Evolutionary conservation across 2,888 invertebrate genomes (phyloP).

Genomic region (Dendrolimus pini): DNA sequence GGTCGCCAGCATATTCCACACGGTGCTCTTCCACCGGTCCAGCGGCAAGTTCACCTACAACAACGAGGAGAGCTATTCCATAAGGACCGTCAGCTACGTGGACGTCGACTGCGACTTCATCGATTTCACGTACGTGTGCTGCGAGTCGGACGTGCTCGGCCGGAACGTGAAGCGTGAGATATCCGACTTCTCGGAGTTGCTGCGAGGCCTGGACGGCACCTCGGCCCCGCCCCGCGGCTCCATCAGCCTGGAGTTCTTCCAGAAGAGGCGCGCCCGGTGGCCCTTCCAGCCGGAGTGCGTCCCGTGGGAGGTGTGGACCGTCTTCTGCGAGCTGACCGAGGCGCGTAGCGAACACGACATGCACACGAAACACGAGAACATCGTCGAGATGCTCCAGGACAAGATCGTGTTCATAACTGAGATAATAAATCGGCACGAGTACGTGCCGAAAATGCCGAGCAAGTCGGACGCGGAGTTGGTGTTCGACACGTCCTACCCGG

Average conservation of each 20-base stretch:
- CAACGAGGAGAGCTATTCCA: constrained; percentile 95
- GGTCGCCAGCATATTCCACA: constrained; percentile 93
- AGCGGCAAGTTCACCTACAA: constrained; percentile 96
- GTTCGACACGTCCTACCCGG: constrained; percentile 94
- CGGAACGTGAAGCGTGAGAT: constrained; percentile 85
- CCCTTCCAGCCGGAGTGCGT: constrained; percentile 93
- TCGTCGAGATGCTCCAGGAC: constrained; percentile 92
- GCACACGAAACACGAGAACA: constrained; percentile 90
- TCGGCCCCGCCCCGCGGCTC: constrained; percentile 82
- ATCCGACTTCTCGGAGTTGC: constrained; percentile 85
- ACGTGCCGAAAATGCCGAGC: constrained; percentile 96
- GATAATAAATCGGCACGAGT: constrained; percentile 96
- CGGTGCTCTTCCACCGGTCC: constrained; percentile 92
- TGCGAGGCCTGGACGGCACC: constrained; percentile 82
- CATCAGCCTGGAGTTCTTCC: constrained; percentile 96
- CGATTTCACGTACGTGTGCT: constrained; percentile 97
- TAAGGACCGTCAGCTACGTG: constrained; percentile 96
- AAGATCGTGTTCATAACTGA: constrained; percentile 96
- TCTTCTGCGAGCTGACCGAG: constrained; percentile 91
- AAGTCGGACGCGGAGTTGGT: constrained; percentile 94
- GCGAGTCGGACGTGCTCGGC: constrained; percentile 88
- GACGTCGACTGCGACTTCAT: constrained; percentile 99
- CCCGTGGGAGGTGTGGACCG: constrained; percentile 99
- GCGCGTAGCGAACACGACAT: constrained; percentile 91
- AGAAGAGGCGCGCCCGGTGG: constrained; percentile 93